Evolutionary conservation across 2,888 invertebrate genomes (phyloP).

Genomic region (Drosophila mimica): DNA sequence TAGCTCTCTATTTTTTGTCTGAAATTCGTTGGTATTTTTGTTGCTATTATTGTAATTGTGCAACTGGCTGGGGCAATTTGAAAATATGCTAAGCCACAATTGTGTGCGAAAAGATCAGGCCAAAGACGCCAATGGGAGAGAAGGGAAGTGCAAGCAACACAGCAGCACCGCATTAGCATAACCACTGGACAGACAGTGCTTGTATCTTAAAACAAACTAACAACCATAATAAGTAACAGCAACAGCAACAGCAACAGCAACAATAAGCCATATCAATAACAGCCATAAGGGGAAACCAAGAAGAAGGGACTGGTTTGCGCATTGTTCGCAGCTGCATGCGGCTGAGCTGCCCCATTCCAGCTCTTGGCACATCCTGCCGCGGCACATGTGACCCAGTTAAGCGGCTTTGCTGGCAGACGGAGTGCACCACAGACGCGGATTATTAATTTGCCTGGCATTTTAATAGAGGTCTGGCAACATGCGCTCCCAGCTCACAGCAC

Average conservation of each 20-base stretch:
- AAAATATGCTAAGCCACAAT: constrained; percentile 54
- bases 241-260: constrained; percentile 8
- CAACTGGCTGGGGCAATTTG: constrained; percentile 30
- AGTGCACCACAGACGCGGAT: constrained; percentile 42
- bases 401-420: constrained; percentile 44
- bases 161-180: constrained; percentile 24
- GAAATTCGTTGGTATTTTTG: constrained; percentile 18
- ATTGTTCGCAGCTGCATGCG: constrained; percentile 52
- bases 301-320: constrained; percentile 21
- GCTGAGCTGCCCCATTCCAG: constrained; percentile 12
- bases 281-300: constrained; percentile 3
- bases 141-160: constrained; percentile 9
- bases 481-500: constrained; percentile 34
- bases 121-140: constrained; percentile 22
- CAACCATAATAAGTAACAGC: constrained; percentile 26
- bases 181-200: constrained; percentile 14
- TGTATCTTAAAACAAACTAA: constrained; percentile 20
- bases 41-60: constrained; percentile 16
- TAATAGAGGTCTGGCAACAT: constrained; percentile 63
- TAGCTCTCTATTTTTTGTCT: constrained; percentile 21
- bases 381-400: constrained; percentile 76
- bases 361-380: constrained; percentile 34
- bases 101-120: constrained; percentile 31
- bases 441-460: constrained; percentile 73
- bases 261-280: constrained; percentile 46